These are phyloP conservation scores for Ctenoplectra terminalis DNA, from an alignment of 1,140 invertebrate genomes.

Conservation along the genomic window DNA sequence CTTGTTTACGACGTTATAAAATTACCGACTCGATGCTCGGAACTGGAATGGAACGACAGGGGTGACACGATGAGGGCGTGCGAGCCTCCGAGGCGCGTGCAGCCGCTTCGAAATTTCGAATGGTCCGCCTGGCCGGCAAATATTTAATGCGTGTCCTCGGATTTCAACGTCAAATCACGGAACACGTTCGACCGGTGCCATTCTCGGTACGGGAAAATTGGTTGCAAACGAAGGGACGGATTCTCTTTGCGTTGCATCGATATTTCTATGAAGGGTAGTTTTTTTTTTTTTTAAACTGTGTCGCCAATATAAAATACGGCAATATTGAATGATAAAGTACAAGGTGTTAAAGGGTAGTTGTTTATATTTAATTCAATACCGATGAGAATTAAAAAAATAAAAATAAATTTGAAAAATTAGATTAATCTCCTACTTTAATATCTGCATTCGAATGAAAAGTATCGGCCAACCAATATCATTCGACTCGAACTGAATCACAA, in stretches of 20 bases:
- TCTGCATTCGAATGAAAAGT: too few species aligned
- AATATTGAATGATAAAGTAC: too few species aligned
- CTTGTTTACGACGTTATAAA: constrained; percentile 81
- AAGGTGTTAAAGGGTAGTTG: too few species aligned
- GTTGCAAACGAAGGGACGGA: neutral
- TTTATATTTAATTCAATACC: too few species aligned
- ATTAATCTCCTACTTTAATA: too few species aligned
- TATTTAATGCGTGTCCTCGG: constrained; percentile 25
- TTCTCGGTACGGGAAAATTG: neutral
- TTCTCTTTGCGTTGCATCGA: neutral
- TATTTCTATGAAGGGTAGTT: too few species aligned
- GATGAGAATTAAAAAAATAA: too few species aligned
- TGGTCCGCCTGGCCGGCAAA: neutral
- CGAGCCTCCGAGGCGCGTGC: neutral
- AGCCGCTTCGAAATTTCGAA: constrained; percentile 25
- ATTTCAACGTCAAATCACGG: constrained; percentile 14
- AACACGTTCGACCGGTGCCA: neutral
- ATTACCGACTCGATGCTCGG: constrained; percentile 79
- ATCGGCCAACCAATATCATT: too few species aligned
- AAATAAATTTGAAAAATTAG: too few species aligned
- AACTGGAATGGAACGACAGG: constrained; percentile 78
- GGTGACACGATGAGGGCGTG: constrained; percentile 4
- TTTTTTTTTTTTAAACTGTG: too few species aligned
- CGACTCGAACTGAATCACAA: neutral
- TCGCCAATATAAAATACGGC: too few species aligned